Conservation (phyloP, 2,888 invertebrate genomes). For the Mythimna vitellina region DNA sequence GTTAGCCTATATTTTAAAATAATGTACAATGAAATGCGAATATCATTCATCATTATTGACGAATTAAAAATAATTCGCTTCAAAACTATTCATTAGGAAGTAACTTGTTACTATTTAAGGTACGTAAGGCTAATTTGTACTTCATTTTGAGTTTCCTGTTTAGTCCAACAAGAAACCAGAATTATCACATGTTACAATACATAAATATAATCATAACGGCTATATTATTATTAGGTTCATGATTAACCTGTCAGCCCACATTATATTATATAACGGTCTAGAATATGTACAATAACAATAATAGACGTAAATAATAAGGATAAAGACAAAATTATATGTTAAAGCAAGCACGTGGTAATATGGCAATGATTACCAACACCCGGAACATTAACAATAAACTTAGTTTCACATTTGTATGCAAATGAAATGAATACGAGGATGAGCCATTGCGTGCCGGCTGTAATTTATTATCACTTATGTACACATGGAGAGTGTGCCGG, state of each 20-base stretch:
- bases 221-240: background rate
- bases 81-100: background rate
- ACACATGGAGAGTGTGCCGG: background rate
- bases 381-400: constrained; percentile 34
- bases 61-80: background rate
- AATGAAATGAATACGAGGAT: constrained; percentile 52
- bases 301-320: constrained; percentile 35
- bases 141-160: background rate
- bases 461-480: constrained; percentile 40
- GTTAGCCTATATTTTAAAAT: background rate
- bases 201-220: background rate
- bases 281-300: constrained; percentile 2
- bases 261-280: background rate
- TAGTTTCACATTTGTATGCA: constrained; percentile 42
- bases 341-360: constrained; percentile 20
- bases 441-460: constrained; percentile 36
- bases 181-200: constrained; percentile 1
- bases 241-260: background rate
- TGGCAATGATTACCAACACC: background rate
- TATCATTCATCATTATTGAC: background rate
- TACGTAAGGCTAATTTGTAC: background rate
- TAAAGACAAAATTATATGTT: constrained; percentile 10
- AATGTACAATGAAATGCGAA: background rate
- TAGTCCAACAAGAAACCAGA: constrained; percentile 15
- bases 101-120: constrained; percentile 11